Base-by-base conservation (phyloP, 2,888 invertebrate species). In the Pandemis corylana region DNA sequence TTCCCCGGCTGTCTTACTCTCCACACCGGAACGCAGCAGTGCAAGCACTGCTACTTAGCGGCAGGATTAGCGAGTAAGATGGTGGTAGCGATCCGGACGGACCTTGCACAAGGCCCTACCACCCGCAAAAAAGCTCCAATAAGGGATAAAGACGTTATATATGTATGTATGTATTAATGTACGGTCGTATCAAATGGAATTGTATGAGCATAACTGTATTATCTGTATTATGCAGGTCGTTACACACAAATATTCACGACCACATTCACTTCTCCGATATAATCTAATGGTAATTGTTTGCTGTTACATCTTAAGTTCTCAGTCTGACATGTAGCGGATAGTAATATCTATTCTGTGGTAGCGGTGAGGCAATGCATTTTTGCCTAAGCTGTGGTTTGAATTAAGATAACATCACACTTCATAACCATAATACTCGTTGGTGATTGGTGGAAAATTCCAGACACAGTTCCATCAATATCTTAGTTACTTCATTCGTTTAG, bases 291-390 rank as follows among this genome's bases (percentile, higher is more conserved):
- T 59, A 28, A 59, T 12, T 59, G 20, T 12, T 59, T 56, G 20
- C 56, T 56, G 56, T 56, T 59, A 28, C 59, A 59, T 28, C 59
- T 59, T 59, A 59, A 59, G 59, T 59, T 59, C 59, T n/a, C 28
- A 28, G 12, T 10, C 59, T 59, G 59, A 59, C 59, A 59, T 5
- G n/a, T 28, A 20, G 53, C 3, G 20, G 53, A 15, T 56, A n/a
- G n/a, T n/a, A 5, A 7, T 13, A 51, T 51, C 51, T 51, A n/a
- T 51, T 51, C 51, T 51, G n/a, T 51, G n/a, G 51, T 51, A n/a
- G 51, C 59, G 7, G 59, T 59, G 59, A 12, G 28, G 28, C 56
- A 56, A 56, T 28, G 20, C 28, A 59, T 59, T 59, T 59, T 59
- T 20, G 28, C 59, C 28, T 28, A 59, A 59, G 28, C 59, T 28